Conservation (phyloP, 2,797 vertebrate species). For the Setipinna tenuifilis region DNA sequence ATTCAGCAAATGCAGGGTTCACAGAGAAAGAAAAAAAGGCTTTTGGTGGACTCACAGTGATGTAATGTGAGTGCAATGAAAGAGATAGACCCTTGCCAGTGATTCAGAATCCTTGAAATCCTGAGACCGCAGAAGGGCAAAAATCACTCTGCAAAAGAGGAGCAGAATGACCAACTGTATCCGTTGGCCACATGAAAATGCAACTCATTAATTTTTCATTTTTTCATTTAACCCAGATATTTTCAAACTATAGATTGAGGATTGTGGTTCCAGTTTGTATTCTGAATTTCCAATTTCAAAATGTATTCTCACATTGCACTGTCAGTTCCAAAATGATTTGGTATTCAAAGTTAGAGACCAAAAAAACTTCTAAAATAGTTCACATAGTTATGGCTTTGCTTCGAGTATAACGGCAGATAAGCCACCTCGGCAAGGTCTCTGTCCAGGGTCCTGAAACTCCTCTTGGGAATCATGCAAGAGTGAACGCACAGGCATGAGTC, state of each 20-base stretch:
- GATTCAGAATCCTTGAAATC: not conserved
- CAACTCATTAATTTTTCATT: too few species aligned
- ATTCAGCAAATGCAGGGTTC: not conserved
- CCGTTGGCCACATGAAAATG: not conserved
- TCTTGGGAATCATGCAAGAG: not conserved
- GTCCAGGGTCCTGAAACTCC: constrained; percentile 1
- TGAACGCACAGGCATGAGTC: not conserved
- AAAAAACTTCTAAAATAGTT: not conserved
- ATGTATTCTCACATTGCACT: too few species aligned
- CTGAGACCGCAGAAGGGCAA: not conserved
- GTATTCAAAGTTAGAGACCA: too few species aligned
- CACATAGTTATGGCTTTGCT: not conserved
- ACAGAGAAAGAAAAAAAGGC: not conserved
- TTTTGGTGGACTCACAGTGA: not conserved
- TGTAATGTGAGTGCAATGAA: constrained; percentile 15
- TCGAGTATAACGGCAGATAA: not conserved
- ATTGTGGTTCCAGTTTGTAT: too few species aligned
- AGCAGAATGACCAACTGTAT: not conserved
- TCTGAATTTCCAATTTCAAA: too few species aligned
- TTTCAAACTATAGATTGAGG: too few species aligned
- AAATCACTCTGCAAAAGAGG: not conserved
- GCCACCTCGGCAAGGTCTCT: not conserved
- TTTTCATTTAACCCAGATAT: too few species aligned
- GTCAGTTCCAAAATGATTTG: too few species aligned
- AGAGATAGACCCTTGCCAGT: not conserved